Conservation (phyloP, 2,113 vertebrate species). For the Sorex araneus region DNA sequence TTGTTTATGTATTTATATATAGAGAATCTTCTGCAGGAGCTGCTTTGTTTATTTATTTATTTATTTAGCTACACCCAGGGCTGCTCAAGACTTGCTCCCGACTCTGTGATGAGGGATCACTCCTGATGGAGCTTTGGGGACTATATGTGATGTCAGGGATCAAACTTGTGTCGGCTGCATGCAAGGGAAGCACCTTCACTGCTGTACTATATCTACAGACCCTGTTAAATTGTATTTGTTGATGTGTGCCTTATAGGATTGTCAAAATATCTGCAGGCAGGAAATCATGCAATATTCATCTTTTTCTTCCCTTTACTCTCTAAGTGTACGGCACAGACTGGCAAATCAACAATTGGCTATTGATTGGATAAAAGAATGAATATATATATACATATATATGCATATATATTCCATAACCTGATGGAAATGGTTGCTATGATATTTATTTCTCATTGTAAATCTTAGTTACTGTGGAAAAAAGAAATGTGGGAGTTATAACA, state of each 20-base stretch:
- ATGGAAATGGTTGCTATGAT: not conserved
- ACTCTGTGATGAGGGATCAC: too few species aligned
- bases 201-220: too few species aligned
- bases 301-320: not conserved
- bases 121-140: too few species aligned
- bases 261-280: not conserved
- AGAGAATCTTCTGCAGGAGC: too few species aligned
- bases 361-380: not conserved
- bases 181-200: too few species aligned
- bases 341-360: not conserved
- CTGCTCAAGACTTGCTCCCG: too few species aligned
- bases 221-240: not conserved
- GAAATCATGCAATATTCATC: not conserved
- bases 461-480: not conserved
- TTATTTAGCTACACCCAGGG: too few species aligned
- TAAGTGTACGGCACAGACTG: not conserved
- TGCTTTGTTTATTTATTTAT: too few species aligned
- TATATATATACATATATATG: not conserved
- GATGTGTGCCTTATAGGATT: not conserved
- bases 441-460: constrained; percentile 1
- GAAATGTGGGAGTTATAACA: not conserved
- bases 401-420: not conserved
- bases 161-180: too few species aligned
- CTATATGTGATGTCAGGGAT: too few species aligned
- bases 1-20: not conserved